phyloP scores from a whole-genome alignment of 2,113 vertebrate species.

The Bubo scandiacus region DNA sequence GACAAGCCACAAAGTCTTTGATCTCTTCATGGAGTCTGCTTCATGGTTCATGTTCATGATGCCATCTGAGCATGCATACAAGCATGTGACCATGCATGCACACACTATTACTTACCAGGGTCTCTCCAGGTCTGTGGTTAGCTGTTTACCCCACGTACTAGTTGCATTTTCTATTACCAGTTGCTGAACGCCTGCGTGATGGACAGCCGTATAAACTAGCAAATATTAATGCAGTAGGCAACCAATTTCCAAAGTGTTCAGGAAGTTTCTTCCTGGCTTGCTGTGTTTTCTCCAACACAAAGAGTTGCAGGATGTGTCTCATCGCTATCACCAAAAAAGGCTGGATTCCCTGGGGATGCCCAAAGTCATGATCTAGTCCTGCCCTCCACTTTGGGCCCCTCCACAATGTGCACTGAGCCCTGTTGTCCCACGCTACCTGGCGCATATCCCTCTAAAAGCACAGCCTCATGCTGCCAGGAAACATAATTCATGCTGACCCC shows the following conservation, averaged over 20 bases:
- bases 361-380: not conserved
- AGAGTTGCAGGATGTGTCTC: not conserved
- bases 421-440: not conserved
- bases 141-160: not conserved
- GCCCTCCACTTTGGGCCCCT: not conserved
- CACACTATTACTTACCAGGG: not conserved
- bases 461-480: constrained; percentile 19
- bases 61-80: not conserved
- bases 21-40: not conserved
- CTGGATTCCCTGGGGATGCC: not conserved
- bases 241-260: not conserved
- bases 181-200: not conserved
- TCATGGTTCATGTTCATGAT: not conserved
- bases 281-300: not conserved
- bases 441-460: constrained; percentile 10
- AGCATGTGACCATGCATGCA: not conserved
- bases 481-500: not conserved
- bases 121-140: not conserved
- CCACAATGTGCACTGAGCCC: not conserved
- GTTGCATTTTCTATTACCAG: not conserved
- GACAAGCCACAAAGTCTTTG: not conserved
- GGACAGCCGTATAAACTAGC: not conserved
- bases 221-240: not conserved
- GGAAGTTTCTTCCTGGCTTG: not conserved
- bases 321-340: not conserved